Base-by-base conservation (phyloP, 2,113 vertebrate species). In the Vimba vimba region DNA sequence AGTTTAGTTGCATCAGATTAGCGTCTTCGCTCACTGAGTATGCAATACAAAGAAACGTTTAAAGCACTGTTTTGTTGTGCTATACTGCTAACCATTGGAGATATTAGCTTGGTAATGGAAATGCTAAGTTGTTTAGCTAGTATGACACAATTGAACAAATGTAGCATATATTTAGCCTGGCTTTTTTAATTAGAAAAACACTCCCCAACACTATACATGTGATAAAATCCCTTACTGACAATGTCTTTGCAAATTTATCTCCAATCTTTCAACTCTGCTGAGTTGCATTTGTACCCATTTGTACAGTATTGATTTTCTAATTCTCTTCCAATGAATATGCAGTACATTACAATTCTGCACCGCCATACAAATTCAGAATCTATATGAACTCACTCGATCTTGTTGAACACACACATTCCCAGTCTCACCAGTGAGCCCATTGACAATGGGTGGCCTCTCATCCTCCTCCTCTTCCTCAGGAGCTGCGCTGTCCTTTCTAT, bases 401-500 rank as follows among this genome's bases (percentile, higher is more conserved):
- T 68, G 27, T 33, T 68, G 2, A 25, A 74, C 21, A 23, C 12
- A 57, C 13, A 27, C 4, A 21, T 4, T 89, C 2, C 2, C 17
- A 12, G 3, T 74, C 96, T 95, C 91, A 99, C 98, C 98, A 90
- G 94, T 74, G 27, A 94, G 93, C 82, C 97, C 96, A 39, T 99
- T 99, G 90, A 97, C 87, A 43, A 96, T 89, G 1, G 97, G 95
- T 50, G 97, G 96, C 90, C 94, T 96, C 69, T 99, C 97, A 6
- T 99, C 98, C 0, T 99, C 98, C 2, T 99, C 98, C 33, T 99
- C 98, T 87, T 99, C 98, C 89, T 99, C 98, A 0, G 98, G 98
- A 11, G 98, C 95, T 0, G 96, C 95, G 23, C 97, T 99, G 91
- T 99, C 97, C 93, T 95, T 98, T 85, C 97, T 93, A 57, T 99